Base-by-base conservation (phyloP, 2,113 vertebrate species). In the Australoheros scitulus region DNA sequence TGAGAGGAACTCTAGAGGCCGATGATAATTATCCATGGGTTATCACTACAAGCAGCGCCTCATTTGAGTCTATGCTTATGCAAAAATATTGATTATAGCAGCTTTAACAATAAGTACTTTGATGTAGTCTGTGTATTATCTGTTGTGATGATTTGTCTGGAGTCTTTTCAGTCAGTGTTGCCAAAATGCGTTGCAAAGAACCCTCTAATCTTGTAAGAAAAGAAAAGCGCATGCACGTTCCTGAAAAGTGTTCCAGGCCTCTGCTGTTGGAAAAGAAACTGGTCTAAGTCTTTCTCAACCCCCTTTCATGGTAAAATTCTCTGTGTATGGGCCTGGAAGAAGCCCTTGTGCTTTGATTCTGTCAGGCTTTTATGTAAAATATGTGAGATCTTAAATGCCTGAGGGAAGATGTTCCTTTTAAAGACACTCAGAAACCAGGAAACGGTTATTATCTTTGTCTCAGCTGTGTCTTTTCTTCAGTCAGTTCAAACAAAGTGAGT, bases 361-460 rank as follows among this genome's bases (percentile, higher is more conserved):
- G 60, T 58, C 47, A 26, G 4, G 57, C 64, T 87, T 89, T 91
- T 70, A 85, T 85, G 79, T 68, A 58, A 87, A 83, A 84, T 68
- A 38, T 88, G 74, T 77, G 60, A 14, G 29, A 82, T 76, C 84
- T 59, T 26, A 76, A 76, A 60, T 74, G 58, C 79, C 84, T 58
- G 52, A 65, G 22, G 76, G 65, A 72, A 76, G 47, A 87, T 88
- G 76, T 80, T 83, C 47, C 26, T 52, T 87, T 88, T 77, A 58
- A 64, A 85, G 60, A 47, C 26, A 56, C 74, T 86, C 76, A 78
- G 55, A 86, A 86, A 58, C 77, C 38, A 60, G 43, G 60, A 32
- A 43, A 59, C 2, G 5, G 57, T 75, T 59, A 84, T 88, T 84
- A 80, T 61, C 38, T 79, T 80, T 80, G 77, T 79, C 26, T 85